These are phyloP conservation scores for Cottoperca gobio DNA, from an alignment of 2,797 vertebrate genomes.

Conservation along the genomic window DNA sequence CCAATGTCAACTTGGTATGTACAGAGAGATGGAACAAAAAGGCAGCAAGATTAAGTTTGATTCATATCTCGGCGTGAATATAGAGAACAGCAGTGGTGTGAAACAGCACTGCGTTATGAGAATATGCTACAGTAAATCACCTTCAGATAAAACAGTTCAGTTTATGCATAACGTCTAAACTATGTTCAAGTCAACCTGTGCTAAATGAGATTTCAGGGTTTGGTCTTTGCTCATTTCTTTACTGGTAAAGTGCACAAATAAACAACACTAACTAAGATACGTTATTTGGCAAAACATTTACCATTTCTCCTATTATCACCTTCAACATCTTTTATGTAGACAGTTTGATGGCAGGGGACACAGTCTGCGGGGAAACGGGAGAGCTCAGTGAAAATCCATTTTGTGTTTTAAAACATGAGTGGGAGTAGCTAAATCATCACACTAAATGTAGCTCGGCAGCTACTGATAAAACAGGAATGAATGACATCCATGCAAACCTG, in stretches of 20 bases:
- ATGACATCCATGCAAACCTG: conserved; percentile 55
- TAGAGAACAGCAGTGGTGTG: conserved; percentile 11
- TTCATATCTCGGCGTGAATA: conserved; percentile 12
- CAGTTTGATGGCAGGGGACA: neutral
- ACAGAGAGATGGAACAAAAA: conserved; percentile 9
- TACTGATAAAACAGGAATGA: conserved; percentile 33
- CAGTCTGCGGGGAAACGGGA: neutral
- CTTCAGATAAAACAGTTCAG: neutral
- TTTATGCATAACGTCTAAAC: neutral
- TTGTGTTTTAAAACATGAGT: conserved; percentile 11
- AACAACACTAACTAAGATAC: neutral
- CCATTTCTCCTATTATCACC: neutral
- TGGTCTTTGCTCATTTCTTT: conserved; percentile 7
- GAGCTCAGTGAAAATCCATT: neutral
- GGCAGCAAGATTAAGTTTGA: conserved; percentile 12
- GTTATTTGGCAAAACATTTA: neutral
- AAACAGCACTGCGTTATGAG: conserved; percentile 12
- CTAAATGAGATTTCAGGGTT: neutral
- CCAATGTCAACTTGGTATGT: conserved; percentile 7
- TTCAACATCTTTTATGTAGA: neutral
- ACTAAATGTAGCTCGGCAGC: conserved; percentile 14
- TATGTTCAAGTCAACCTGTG: neutral
- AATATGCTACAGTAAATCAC: neutral
- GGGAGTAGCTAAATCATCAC: conserved; percentile 9
- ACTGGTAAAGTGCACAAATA: neutral